Evolutionary conservation across 2,888 invertebrate species (phyloP).

Genomic region (Zaprionus obscuricornis): DNA sequence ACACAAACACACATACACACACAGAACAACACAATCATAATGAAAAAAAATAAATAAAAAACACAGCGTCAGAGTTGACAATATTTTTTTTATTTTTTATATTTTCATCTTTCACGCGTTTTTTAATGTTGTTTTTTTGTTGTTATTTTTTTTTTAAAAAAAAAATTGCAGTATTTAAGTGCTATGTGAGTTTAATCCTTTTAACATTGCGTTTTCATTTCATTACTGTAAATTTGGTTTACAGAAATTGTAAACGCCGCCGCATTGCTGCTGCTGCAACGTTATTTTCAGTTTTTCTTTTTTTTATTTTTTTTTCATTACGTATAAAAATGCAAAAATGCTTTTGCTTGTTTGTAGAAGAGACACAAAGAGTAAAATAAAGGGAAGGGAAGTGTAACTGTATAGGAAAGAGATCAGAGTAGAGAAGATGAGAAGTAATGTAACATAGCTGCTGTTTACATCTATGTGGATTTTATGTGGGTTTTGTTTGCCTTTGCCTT

Average conservation of each 20-base stretch:
- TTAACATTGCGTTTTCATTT: conserved; percentile 76
- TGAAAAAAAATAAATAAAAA: no score
- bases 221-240: conserved; percentile 69
- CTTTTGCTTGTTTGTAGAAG: no score
- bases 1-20: no score
- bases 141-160: conserved; percentile 1
- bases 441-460: conserved; percentile 50
- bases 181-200: conserved; percentile 75
- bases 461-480: conserved; percentile 58
- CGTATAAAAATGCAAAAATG: no score
- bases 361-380: no score
- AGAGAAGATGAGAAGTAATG: background rate
- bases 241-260: conserved; percentile 56
- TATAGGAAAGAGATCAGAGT: no score
- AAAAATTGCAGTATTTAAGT: conserved; percentile 34
- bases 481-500: conserved; percentile 33
- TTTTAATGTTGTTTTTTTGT: background rate
- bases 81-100: conserved; percentile 19
- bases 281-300: conserved; percentile 38
- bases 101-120: background rate
- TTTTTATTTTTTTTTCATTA: conserved; percentile 26
- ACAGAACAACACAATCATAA: no score
- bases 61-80: conserved; percentile 23
- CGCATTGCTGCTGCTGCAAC: conserved; percentile 36
- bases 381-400: background rate